Evolutionary conservation across 2,888 invertebrate genomes (phyloP).

Genomic region (Agelastica alni): DNA sequence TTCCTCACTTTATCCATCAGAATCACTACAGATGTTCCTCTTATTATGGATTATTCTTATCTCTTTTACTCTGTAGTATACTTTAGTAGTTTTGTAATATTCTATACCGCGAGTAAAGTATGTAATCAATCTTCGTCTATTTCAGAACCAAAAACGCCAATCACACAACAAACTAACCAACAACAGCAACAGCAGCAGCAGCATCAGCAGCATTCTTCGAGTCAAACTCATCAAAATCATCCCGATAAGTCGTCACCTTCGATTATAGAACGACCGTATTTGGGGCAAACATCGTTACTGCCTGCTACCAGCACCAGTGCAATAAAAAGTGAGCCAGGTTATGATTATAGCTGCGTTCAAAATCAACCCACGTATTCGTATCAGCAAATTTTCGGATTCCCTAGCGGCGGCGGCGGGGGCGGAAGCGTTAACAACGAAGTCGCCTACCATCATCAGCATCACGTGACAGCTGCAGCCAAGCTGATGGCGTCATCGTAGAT

Average conservation of each 20-base stretch:
- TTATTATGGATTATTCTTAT: no score
- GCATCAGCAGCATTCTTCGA: conserved; percentile 29
- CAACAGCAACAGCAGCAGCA: conserved; percentile 40
- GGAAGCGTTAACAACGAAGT: conserved; percentile 62
- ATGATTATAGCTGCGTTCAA: conserved; percentile 56
- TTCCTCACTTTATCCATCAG: no score
- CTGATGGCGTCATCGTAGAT: conserved; percentile 79
- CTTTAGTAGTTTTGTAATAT: no score
- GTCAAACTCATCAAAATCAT: conserved; percentile 34
- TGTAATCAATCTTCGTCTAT: no score
- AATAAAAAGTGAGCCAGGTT: conserved; percentile 57
- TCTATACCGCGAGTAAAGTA: no score
- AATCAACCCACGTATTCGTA: conserved; percentile 56
- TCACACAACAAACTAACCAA: conserved; percentile 32
- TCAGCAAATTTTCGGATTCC: conserved; percentile 63
- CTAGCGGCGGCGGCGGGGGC: conserved; percentile 38
- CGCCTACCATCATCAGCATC: conserved; percentile 83
- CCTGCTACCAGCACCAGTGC: conserved; percentile 53
- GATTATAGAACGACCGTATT: conserved; percentile 56
- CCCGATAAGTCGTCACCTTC: conserved; percentile 42
- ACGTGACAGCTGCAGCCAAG: conserved; percentile 82
- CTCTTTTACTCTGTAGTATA: no score
- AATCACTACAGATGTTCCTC: no score
- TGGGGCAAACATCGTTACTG: conserved; percentile 64
- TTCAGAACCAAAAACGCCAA: conserved; percentile 48